These are phyloP conservation scores for Syrista parreyssii DNA, from an alignment of 2,888 invertebrate genomes.

Conservation along the genomic window DNA sequence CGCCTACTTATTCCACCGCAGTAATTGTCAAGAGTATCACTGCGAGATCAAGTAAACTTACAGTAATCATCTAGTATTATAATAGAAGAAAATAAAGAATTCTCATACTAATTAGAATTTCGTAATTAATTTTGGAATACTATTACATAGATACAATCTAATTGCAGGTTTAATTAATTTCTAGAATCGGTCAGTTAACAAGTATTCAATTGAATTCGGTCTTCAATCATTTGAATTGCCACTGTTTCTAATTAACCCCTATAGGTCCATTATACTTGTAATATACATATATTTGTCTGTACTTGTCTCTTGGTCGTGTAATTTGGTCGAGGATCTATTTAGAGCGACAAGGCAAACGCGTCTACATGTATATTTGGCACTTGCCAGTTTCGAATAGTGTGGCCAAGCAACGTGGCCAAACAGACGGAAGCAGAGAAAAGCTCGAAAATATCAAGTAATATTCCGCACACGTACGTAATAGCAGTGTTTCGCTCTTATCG, in stretches of 20 bases:
- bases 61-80: background rate
- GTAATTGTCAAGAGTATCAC: background rate
- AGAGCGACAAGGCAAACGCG: background rate
- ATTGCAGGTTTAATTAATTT: background rate
- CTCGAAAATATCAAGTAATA: background rate
- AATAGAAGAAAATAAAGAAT: background rate
- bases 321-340: background rate
- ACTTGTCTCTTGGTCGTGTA: background rate
- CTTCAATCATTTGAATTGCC: background rate
- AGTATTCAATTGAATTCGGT: background rate
- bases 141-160: background rate
- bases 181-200: background rate
- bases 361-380: constrained; percentile 33
- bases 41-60: background rate
- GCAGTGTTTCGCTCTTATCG: background rate
- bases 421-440: background rate
- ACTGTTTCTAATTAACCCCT: background rate
- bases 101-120: background rate
- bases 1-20: background rate
- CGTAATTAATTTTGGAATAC: background rate
- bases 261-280: background rate
- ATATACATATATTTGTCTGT: background rate
- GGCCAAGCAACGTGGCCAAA: background rate
- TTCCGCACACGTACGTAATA: background rate
- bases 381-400: constrained; percentile 43